phyloP scores from a whole-genome alignment of 2,113 vertebrate genomes.

The Rattus rattus region DNA sequence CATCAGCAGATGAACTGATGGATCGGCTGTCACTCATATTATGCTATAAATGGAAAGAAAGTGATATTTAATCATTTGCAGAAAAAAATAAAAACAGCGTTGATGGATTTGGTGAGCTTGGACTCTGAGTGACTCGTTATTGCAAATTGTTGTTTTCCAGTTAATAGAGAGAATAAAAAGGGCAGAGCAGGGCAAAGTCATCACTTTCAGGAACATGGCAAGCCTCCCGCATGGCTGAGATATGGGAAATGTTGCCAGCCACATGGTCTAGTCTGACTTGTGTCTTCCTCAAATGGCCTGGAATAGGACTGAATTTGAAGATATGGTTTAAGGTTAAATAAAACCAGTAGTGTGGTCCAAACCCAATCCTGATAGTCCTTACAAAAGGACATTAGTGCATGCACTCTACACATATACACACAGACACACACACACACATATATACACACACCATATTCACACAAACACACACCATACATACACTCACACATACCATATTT shows the following conservation, averaged over 20 bases:
- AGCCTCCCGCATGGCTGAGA: not conserved
- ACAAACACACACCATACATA: not conserved
- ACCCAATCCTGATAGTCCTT: not conserved
- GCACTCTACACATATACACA: not conserved
- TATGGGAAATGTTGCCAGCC: not conserved
- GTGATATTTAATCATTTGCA: constrained; percentile 76
- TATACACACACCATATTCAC: not conserved
- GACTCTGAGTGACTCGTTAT: constrained; percentile 68
- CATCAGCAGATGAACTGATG: constrained; percentile 84
- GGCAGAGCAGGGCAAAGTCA: not conserved
- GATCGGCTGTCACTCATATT: constrained; percentile 81
- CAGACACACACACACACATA: not conserved
- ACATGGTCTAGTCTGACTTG: accelerated
- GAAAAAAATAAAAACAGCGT: constrained; percentile 58
- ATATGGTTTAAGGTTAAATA: not conserved
- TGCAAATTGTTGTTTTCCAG: constrained; percentile 74
- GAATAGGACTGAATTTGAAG: not conserved
- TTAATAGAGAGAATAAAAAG: constrained; percentile 63
- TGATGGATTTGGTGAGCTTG: constrained; percentile 72
- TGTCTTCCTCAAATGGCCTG: not conserved
- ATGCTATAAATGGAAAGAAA: constrained; percentile 75
- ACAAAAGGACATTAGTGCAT: not conserved
- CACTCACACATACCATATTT: no score
- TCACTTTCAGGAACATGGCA: not conserved
- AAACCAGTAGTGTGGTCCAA: not conserved